These are phyloP conservation scores for Hippocampus abdominalis DNA, from an alignment of 2,113 vertebrate genomes.

Conservation along the genomic window DNA sequence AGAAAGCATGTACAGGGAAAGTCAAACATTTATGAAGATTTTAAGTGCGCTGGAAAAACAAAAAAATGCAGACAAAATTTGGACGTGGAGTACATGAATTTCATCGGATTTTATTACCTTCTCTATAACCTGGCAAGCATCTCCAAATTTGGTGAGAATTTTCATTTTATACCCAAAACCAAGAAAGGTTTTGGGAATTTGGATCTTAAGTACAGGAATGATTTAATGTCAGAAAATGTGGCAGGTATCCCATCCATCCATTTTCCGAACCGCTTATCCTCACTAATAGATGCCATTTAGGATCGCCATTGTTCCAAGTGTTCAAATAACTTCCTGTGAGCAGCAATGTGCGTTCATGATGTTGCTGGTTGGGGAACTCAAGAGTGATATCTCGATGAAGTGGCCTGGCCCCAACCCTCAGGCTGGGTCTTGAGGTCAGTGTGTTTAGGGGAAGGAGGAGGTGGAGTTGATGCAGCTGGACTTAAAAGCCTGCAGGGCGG, in stretches of 20 bases:
- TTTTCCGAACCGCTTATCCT: neutral
- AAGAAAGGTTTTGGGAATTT: too few species aligned
- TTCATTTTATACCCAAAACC: too few species aligned
- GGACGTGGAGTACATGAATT: too few species aligned
- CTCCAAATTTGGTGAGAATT: too few species aligned
- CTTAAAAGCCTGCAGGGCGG: conserved; percentile 27
- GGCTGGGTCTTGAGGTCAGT: conserved; percentile 58
- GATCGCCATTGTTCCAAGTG: neutral
- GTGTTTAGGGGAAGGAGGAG: conserved; percentile 42
- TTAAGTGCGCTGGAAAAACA: too few species aligned
- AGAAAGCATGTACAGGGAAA: too few species aligned
- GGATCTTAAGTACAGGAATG: too few species aligned
- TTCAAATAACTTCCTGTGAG: neutral
- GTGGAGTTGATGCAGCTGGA: conserved; percentile 46
- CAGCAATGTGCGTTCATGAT: neutral
- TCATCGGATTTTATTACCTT: too few species aligned
- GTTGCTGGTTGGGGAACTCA: conserved; percentile 10
- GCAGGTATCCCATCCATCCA: neutral
- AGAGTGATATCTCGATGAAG: conserved; percentile 32
- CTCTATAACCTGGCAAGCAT: too few species aligned
- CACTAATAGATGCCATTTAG: too few species aligned
- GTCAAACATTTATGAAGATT: too few species aligned
- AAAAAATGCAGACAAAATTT: too few species aligned
- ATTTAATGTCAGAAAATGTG: neutral
- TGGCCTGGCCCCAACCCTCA: conserved; percentile 25